These are phyloP conservation scores for Anabacerthia variegaticeps DNA, from an alignment of 2,797 vertebrate genomes.

Conservation along the genomic window DNA sequence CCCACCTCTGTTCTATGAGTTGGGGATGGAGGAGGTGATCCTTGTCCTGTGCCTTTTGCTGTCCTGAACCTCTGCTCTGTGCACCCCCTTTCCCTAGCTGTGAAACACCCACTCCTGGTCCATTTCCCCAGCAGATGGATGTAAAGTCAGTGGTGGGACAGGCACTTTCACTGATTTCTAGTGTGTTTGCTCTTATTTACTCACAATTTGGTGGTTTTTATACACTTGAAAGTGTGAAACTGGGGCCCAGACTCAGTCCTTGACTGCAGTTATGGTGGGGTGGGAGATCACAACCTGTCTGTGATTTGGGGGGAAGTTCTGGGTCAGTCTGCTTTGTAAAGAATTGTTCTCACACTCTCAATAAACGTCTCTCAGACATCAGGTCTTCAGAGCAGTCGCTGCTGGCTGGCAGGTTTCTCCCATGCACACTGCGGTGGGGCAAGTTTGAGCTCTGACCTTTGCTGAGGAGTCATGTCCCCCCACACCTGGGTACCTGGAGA, in stretches of 20 bases:
- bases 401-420: neutral
- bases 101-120: neutral
- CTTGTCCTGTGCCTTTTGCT: slow-evolving; percentile 39
- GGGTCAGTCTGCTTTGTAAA: neutral
- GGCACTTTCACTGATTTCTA: neutral
- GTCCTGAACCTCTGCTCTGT: neutral
- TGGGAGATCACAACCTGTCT: neutral
- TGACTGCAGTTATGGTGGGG: neutral
- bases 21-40: neutral
- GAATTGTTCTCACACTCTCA: slow-evolving; percentile 7
- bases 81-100: neutral
- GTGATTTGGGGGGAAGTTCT: neutral
- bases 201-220: neutral
- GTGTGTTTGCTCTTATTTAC: neutral
- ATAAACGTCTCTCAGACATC: slow-evolving; percentile 32
- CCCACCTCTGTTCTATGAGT: neutral
- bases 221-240: neutral
- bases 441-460: neutral
- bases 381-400: neutral
- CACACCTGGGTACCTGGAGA: accelerated
- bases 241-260: neutral
- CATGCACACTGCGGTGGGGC: accelerated
- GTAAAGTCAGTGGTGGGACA: neutral
- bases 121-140: neutral
- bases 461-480: neutral